Evolutionary conservation across 2,113 vertebrate species (phyloP), one percentile per base, ranked within the genome.

Genomic region (Leptocoma aspasia): DNA sequence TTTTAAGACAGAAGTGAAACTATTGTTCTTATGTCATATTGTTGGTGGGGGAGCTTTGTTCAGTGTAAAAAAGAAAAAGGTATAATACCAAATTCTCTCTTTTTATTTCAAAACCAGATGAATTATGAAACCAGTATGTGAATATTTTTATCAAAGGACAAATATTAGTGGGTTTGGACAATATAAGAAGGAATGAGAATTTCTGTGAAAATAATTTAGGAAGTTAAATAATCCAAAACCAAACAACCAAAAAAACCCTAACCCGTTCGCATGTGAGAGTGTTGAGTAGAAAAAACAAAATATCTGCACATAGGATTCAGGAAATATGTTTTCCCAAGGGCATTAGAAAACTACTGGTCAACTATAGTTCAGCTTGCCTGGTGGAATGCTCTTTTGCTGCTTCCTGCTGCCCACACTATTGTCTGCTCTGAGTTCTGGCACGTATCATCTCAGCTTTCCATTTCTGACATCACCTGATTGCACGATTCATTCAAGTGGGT

Each of bases 391-490:
- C 75, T 90, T 59, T 50, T 82, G 21, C 70, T 65, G 37, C 68
- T 94, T 95, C 90, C 93, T 94, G 71, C 76, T 90, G 59, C 85
- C 91, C 75, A 81, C 79, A 24, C 22, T 82, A 8, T 35, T 44
- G 54, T 95, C 85, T 93, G 63, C 75, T 91, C 71, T n/a, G 37
- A 87, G 66, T 85, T 95, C 87, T 95, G 71, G 53, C 78, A 87
- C 7, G 0, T 50, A 39, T 19, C 0, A 0, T 73, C 79, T 92
- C 4, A 2, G 64, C 50, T 94, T 93, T 94, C 79, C 59, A n/a
- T 57, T 86, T 44, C 68, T 93, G 79, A 94, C 87, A 79, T 73
- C 91, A 89, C 63, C 66, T 82, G 47, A 54, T 83, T 70, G 52
- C 78, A 90, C 10, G 5, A 15, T 92, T 87, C 41, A 11, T 81